Base-by-base conservation (phyloP, 2,888 invertebrate genomes). In the Agrochola lychnidis region DNA sequence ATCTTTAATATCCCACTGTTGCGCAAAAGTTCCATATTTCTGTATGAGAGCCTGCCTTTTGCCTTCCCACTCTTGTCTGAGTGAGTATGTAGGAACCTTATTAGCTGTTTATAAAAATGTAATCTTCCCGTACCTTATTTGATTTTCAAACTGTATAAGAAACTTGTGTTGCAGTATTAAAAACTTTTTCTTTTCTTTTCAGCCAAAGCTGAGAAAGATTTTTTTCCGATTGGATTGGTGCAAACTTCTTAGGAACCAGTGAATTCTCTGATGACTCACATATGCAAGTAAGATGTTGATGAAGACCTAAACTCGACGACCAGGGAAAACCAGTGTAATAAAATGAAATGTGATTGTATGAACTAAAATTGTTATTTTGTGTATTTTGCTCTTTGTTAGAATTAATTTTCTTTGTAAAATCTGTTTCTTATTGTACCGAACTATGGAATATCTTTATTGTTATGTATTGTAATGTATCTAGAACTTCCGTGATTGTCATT, bases 161-260 rank as follows among this genome's bases (percentile, higher is more conserved):
- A 53, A 30, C 12, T 12, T 9, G 6, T 22, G 25, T 40, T 53
- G 7, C 2, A n/a, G 7, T 45, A 48, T 22, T 42, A 16, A 53
- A 36, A 4, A 1, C 2, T 3, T 22, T 71, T 22, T 53, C 9
- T 63, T 30, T 45, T 62, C 0, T 12, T 82, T 75, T 30, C 67
- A 82, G 82, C 72, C 56, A 82, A 82, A 45, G 25, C 40, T n/a
- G 82, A 78, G 40, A 82, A 56, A 67, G 14, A 14, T 14, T 40
- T 82, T 36, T 82, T 14, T 66, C 59, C 0, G 73, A 82, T 40
- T 78, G 57, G 48, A 25, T 78, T 4, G 63, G 53, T 25, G 16
- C 59, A 9, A 56, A 78, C 9, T 61, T 61, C 16, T 51, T 63
- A 7, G 57, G 56, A 10, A 67, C 45, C 9, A 53, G 25, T 63